Evolutionary conservation across 2,888 invertebrate species (phyloP), one percentile per base, ranked within the genome.

Genomic region (Micropterix aruncella): DNA sequence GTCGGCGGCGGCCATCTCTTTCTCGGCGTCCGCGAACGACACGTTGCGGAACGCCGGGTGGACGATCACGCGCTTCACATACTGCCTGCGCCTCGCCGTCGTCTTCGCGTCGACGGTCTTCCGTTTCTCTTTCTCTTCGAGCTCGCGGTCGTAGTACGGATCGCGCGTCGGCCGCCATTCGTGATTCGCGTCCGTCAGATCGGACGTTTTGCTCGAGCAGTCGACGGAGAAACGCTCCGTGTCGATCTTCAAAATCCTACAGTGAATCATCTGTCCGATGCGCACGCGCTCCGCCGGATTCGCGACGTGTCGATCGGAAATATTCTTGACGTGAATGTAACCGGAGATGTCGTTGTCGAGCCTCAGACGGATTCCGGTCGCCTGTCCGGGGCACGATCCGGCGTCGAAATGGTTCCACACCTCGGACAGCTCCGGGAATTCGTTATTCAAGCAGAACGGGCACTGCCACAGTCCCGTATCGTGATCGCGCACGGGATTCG

Each of bases 321-420:
- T 70, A 65, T 92, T 91, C 63, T 90, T 90, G 46, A 92, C 87
- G 57, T 90, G 90, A 55, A 97, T 89, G 61, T 94, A 96, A 0
- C 95, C 95, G 12, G 82, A 84, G 27, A 92, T 74, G 0, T 89
- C 89, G 61, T 99, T 99, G 63, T 99, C 97, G 2, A 99, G 67
- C 0, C 88, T 74, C 37, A 92, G 71, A 47, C 88, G 79, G 0
- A 99, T 85, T 1, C 99, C 99, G 0, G 88, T 87, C 0, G 97
- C 91, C 60, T 92, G 89, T 0, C 99, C 99, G 0, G 92, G 95
- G 65, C 99, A 99, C 1, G 85, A 80, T 18, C 89, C 91, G 1
- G 91, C 89, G 64, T 97, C 96, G 69, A 96, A 96, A 63, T 97
- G 96, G 65, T 91, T 93, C 96, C 96, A 97, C 41, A 96, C 95